Evolutionary conservation across 2,888 invertebrate genomes (phyloP), one percentile per base, ranked within the genome.

Genomic region (Diaperis boleti): DNA sequence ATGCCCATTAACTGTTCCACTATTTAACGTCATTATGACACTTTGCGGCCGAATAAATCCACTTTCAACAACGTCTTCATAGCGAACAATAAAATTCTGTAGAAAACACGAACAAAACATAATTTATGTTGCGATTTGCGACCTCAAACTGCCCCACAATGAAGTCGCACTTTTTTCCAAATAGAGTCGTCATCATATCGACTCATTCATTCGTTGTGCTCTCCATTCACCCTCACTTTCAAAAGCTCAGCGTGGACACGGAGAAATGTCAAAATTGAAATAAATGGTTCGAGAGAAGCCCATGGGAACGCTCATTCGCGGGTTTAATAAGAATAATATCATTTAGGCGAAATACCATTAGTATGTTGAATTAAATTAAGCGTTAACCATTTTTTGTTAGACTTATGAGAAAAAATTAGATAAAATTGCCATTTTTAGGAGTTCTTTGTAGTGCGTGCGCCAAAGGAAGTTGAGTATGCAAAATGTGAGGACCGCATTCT

Each of bases 111-210:
- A 55, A 69, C 67, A 70, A 71, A 69, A 59, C 65, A 66, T 69
- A 73, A 73, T 74, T 74, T 74, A 74, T 71, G 72, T 67, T 66
- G 65, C 60, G 66, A 63, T 68, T 69, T 68, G 59, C 65, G 68
- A 72, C 72, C 74, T 72, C 74, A 72, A 72, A 73, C 33, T 66
- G 66, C 59, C 50, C 69, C 71, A 69, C 68, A 70, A 71, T 69
- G 67, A 65, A 69, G 59, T 68, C 66, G 68, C 63, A 64, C 61
- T 64, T 47, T 69, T 68, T 59, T 55, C 64, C 67, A 72, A 71
- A 73, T 74, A 73, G 65, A 74, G 71, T 57, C 66, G 69, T 71
- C 69, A 66, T 64, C 68, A 68, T 69, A 67, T 62, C 65, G 64
- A 45, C 49, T 65, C 69, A 70, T 70, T 70, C 70, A 70, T 59